A percentile compares a stretch with the other conserved stretches of the same genome.
These are phyloP conservation scores for Formicarius rufipectus DNA, from an alignment of 2,113 vertebrate species.

Conservation along the genomic window DNA sequence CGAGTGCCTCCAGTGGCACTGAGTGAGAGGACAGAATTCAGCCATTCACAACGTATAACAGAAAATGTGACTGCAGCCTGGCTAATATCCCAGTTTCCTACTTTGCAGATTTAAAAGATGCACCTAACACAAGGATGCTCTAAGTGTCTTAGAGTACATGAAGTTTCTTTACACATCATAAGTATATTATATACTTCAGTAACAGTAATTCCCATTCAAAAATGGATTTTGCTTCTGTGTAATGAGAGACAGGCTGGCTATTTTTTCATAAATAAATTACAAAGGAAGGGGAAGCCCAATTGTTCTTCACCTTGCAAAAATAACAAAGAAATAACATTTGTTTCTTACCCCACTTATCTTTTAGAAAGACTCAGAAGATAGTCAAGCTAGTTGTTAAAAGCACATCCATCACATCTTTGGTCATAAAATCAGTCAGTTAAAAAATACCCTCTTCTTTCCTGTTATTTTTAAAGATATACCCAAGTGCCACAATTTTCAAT, in stretches of 20 bases:
- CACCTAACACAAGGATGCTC: neutral
- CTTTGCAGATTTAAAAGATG: neutral
- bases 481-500: neutral
- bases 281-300: neutral
- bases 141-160: neutral
- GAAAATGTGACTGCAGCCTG: neutral
- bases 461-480: neutral
- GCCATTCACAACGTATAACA: neutral
- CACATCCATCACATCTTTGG: neutral
- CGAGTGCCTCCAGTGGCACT: accelerated
- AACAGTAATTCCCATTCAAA: neutral
- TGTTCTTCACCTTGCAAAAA: neutral
- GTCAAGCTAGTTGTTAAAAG: neutral
- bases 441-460: neutral
- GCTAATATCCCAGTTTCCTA: neutral
- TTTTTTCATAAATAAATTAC: neutral
- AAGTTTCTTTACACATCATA: neutral
- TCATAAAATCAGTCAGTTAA: neutral
- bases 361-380: neutral
- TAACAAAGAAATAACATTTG: neutral
- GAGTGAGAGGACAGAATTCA: neutral
- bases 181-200: neutral
- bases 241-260: neutral
- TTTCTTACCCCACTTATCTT: neutral
- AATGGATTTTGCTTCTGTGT: neutral